These are phyloP conservation scores for Limnephilus rhombicus DNA, from an alignment of 2,888 invertebrate species.

Conservation along the genomic window DNA sequence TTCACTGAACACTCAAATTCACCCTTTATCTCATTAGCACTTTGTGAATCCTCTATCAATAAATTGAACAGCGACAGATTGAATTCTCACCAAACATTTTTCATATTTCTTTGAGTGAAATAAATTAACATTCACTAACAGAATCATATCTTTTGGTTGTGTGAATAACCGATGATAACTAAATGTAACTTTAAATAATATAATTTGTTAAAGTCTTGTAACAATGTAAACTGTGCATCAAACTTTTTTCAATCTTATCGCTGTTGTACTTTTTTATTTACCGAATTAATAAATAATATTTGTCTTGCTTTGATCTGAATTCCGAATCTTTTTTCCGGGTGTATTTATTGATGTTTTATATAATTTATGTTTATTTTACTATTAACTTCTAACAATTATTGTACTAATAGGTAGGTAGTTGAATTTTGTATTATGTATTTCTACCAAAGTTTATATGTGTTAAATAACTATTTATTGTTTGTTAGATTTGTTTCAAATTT, in stretches of 20 bases:
- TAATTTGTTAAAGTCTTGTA: too few relatives aligned
- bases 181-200: background rate
- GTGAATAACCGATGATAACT: background rate
- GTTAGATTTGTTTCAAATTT: slow-evolving; percentile 40
- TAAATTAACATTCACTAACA: background rate
- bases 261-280: background rate
- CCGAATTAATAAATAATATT: background rate
- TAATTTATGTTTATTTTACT: background rate
- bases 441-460: slow-evolving; percentile 52
- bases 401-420: background rate
- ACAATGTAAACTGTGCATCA: background rate
- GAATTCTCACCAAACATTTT: background rate
- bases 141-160: background rate
- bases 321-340: background rate
- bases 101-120: background rate
- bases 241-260: background rate
- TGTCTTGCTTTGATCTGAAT: background rate
- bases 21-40: background rate
- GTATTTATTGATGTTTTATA: background rate
- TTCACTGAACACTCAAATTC: background rate
- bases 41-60: background rate
- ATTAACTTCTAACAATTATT: background rate
- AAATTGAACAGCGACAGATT: background rate
- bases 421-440: slow-evolving; percentile 38
- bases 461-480: slow-evolving; percentile 44